Evolutionary conservation across 2,113 vertebrate genomes (phyloP).

Genomic region (Xiphophorus couchianus): DNA sequence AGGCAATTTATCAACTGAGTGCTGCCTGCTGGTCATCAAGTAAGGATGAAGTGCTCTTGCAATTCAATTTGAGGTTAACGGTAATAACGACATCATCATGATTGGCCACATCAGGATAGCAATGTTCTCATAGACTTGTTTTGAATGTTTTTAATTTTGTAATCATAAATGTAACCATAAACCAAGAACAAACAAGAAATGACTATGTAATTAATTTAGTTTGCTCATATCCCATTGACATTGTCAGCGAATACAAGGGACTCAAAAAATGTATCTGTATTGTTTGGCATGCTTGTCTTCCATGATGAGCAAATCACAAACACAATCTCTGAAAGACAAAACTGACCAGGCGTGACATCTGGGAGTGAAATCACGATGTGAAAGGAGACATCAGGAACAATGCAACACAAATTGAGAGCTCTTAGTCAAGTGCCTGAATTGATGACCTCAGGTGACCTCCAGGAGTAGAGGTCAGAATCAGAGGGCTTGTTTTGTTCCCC

Average conservation of each 20-base stretch:
- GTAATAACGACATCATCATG: slow-evolving; percentile 9
- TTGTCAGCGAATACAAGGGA: slow-evolving; percentile 2
- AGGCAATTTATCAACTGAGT: slow-evolving; percentile 26
- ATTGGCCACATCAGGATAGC: neutral
- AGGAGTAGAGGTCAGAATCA: slow-evolving; percentile 1
- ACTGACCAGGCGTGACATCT: slow-evolving; percentile 36
- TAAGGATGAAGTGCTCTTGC: slow-evolving; percentile 14
- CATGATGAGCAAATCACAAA: slow-evolving; percentile 52
- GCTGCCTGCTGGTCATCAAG: slow-evolving; percentile 26
- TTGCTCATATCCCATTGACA: slow-evolving; percentile 9
- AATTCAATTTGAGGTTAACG: slow-evolving; percentile 49
- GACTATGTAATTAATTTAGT: neutral
- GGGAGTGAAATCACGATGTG: slow-evolving; percentile 23
- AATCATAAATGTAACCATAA: neutral
- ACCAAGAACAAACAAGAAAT: neutral
- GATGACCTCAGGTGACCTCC: neutral
- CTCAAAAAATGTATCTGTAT: slow-evolving; percentile 27
- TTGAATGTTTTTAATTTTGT: neutral
- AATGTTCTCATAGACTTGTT: neutral
- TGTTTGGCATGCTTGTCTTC: slow-evolving; percentile 44
- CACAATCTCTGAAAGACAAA: slow-evolving; percentile 49
- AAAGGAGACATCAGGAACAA: slow-evolving; percentile 16
- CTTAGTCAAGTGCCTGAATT: slow-evolving; percentile 47
- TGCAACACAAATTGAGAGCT: slow-evolving; percentile 29
- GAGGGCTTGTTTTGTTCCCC: slow-evolving; percentile 15